Conservation (phyloP, 1,140 invertebrate species). For the Periplaneta americana region DNA sequence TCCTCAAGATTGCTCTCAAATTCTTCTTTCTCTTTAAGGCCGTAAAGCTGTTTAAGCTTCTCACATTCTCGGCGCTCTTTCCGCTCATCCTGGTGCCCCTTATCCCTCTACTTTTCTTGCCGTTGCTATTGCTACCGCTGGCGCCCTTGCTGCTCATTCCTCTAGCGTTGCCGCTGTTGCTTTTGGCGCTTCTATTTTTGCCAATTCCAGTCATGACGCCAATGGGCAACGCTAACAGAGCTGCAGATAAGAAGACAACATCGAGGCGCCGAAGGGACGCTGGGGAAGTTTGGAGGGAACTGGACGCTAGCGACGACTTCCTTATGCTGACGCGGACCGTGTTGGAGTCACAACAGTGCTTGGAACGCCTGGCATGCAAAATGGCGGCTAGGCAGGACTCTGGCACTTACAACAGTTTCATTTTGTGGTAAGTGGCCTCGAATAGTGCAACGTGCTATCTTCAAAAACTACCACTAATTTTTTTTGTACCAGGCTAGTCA, state of each 20-base stretch:
- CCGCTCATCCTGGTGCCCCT: slow-evolving; percentile 5
- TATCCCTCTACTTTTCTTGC: not conserved
- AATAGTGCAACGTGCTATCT: not conserved
- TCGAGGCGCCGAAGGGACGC: not conserved
- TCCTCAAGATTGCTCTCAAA: slow-evolving; percentile 1
- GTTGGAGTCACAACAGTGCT: slow-evolving; percentile 6
- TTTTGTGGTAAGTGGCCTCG: not conserved
- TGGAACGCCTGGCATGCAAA: slow-evolving; percentile 3
- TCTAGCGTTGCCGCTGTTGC: not conserved
- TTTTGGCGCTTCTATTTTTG: not conserved
- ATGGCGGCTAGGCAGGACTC: slow-evolving; percentile 1
- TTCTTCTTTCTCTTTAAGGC: slow-evolving; percentile 7
- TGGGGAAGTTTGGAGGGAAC: not conserved
- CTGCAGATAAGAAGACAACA: not conserved
- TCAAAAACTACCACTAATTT: not conserved
- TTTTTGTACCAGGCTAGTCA: too few relatives aligned
- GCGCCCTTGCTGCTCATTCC: not conserved
- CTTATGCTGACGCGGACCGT: not conserved
- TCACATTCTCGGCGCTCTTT: not conserved
- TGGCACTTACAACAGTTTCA: not conserved
- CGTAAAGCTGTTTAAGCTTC: slow-evolving; percentile 1
- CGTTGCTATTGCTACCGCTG: not conserved
- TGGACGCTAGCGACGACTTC: not conserved
- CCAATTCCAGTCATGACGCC: not conserved
- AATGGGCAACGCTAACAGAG: too few relatives aligned